phyloP scores from a whole-genome alignment of 1,140 invertebrate genomes.

The Megalopta genalis region DNA sequence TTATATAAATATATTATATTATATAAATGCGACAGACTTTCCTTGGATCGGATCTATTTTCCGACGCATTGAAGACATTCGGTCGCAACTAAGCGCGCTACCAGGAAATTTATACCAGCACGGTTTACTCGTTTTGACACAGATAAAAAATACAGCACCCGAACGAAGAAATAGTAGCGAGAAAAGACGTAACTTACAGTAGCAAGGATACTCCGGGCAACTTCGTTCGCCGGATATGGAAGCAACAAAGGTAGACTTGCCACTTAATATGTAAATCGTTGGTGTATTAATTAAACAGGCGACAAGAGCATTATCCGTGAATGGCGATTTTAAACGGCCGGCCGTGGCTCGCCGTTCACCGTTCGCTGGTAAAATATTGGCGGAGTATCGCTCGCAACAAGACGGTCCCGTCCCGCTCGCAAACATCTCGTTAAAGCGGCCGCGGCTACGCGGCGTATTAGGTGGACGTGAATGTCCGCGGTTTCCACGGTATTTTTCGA shows the following conservation, averaged over 20 bases:
- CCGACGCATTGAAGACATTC: no score
- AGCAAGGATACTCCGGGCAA: no score
- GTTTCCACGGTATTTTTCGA: constrained; percentile 27
- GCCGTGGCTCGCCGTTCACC: constrained; percentile 11
- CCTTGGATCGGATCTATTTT: no score
- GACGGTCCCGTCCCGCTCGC: constrained; percentile 34
- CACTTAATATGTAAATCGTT: background rate
- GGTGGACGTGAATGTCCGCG: background rate
- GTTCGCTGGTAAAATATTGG: constrained; percentile 9
- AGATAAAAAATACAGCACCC: no score
- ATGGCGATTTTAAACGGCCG: background rate
- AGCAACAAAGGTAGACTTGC: background rate
- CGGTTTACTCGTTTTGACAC: no score
- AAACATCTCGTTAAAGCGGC: constrained; percentile 33
- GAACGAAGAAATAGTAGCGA: no score
- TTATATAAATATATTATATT: no score
- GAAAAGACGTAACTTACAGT: no score
- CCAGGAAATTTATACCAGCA: no score
- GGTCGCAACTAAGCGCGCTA: no score
- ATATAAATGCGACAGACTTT: no score
- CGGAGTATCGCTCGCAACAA: constrained; percentile 11
- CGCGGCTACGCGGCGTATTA: background rate
- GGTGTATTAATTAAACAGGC: constrained; percentile 30
- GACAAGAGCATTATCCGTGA: constrained; percentile 1
- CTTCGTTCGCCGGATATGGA: constrained; percentile 11